Percentiles rank a stretch among this genome's conserved stretches.
Evolutionary conservation across 2,113 vertebrate species (phyloP).

Genomic region (Gambusia affinis): DNA sequence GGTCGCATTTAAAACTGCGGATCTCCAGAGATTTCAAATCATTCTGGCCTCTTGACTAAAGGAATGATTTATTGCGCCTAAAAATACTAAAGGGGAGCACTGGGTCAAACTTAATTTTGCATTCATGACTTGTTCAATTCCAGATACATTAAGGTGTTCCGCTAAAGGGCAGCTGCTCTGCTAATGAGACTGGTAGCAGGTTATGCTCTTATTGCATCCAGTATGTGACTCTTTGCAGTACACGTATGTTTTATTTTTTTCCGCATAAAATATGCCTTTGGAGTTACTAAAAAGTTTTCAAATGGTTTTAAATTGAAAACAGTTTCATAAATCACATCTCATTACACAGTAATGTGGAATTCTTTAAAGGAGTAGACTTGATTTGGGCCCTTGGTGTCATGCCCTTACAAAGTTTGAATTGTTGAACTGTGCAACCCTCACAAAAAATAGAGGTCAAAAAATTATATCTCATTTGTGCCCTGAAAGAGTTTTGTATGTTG

Average conservation of each 20-base stretch:
- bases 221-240: constrained; percentile 6
- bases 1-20: constrained; percentile 24
- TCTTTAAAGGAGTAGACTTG: neutral
- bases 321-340: constrained; percentile 2
- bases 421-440: neutral
- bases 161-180: constrained; percentile 59
- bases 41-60: constrained; percentile 23
- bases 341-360: neutral
- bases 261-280: neutral
- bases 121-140: constrained; percentile 56
- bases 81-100: constrained; percentile 55
- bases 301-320: constrained; percentile 13
- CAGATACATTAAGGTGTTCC: constrained; percentile 53
- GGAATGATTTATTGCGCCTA: constrained; percentile 43
- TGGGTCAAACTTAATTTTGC: constrained; percentile 62
- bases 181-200: constrained; percentile 60
- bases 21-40: constrained; percentile 17
- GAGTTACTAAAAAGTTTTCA: neutral
- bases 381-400: neutral
- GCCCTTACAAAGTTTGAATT: neutral
- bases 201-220: constrained; percentile 49
- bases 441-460: too few species aligned
- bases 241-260: neutral
- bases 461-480: neutral
- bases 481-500: neutral